Evolutionary conservation across 2,797 vertebrate genomes (phyloP).

Genomic region (Pitangus sulphuratus): DNA sequence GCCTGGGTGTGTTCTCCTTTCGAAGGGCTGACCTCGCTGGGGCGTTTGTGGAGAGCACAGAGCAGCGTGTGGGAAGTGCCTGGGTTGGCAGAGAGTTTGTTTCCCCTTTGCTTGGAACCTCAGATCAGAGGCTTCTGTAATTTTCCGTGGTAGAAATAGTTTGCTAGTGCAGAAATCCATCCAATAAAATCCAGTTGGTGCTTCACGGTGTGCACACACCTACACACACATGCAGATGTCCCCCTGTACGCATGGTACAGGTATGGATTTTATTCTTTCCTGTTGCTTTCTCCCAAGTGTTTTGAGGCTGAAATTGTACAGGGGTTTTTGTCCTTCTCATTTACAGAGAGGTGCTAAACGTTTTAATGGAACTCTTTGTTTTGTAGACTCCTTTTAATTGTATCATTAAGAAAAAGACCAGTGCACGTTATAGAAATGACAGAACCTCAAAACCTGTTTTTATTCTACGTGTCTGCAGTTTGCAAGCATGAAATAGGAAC

Average conservation of each 20-base stretch:
- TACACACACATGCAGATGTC: accelerated
- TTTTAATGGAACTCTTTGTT: background rate
- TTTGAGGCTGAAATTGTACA: background rate
- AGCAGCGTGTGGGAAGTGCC: background rate
- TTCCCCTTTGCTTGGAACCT: background rate
- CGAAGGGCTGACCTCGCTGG: accelerated
- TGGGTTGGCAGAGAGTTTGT: background rate
- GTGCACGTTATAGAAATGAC: background rate
- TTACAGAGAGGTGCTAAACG: background rate
- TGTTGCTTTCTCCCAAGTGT: background rate
- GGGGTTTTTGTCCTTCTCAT: accelerated
- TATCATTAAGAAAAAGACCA: background rate
- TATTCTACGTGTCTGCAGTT: background rate
- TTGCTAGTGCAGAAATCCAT: background rate
- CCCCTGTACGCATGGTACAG: background rate
- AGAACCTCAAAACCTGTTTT: background rate
- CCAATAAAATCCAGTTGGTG: background rate
- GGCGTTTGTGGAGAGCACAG: background rate
- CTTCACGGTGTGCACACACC: too few species aligned
- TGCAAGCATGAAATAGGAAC: background rate
- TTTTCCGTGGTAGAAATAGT: background rate
- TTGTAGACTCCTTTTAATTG: background rate
- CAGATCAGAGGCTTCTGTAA: background rate
- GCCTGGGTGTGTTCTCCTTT: background rate
- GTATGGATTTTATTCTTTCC: background rate